phyloP scores from a whole-genome alignment of 2,113 vertebrate species.

The Bostrychus sinensis region DNA sequence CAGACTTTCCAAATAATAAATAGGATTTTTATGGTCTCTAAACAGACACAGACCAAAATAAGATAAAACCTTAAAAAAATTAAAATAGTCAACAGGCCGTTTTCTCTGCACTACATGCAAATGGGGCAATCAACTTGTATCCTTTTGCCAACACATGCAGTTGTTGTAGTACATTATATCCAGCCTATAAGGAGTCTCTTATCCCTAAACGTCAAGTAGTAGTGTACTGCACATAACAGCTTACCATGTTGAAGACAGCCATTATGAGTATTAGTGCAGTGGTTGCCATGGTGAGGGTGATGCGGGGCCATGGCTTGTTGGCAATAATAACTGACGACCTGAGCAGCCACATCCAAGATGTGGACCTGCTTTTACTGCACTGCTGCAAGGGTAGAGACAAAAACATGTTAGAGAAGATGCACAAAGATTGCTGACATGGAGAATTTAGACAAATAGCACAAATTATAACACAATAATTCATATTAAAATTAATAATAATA shows the following conservation, averaged over 20 bases:
- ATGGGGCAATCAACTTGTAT: background rate
- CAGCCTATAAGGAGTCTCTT: background rate
- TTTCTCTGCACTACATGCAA: too few species aligned
- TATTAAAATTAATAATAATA: too few species aligned
- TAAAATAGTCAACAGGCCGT: too few species aligned
- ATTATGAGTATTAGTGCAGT: slow-evolving; percentile 91
- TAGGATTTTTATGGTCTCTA: background rate
- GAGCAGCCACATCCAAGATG: slow-evolving; percentile 89
- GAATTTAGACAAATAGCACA: too few species aligned
- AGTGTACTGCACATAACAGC: slow-evolving; percentile 36
- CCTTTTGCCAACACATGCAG: background rate
- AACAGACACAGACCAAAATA: too few species aligned
- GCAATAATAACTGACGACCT: slow-evolving; percentile 93
- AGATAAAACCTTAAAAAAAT: too few species aligned
- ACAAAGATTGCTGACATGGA: slow-evolving; percentile 1
- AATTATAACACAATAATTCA: too few species aligned
- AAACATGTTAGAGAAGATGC: slow-evolving; percentile 15
- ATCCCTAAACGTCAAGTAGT: background rate
- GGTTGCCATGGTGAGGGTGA: slow-evolving; percentile 91
- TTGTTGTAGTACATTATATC: slow-evolving; percentile 1
- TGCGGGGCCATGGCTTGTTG: slow-evolving; percentile 92
- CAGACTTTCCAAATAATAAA: slow-evolving; percentile 11
- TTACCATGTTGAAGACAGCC: slow-evolving; percentile 98
- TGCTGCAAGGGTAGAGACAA: slow-evolving; percentile 77
- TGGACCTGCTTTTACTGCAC: slow-evolving; percentile 90